Evolutionary conservation across 2,888 invertebrate species (phyloP).

Genomic region (Marasmarcha lunaedactyla): DNA sequence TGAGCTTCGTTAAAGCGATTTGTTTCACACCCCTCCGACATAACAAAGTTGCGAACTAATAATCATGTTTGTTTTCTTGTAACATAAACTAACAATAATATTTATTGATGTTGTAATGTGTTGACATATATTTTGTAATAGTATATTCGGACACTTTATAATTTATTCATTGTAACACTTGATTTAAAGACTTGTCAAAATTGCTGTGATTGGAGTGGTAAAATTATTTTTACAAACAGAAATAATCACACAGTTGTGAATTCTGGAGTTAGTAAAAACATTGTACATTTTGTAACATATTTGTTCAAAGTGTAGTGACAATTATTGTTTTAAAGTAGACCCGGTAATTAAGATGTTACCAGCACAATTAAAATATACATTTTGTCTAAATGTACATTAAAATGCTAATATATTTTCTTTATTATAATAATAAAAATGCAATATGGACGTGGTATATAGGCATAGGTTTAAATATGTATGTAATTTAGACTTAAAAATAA

Average conservation of each 20-base stretch:
- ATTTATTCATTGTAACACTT: slow-evolving; percentile 38
- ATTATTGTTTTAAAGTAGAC: neutral
- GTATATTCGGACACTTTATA: neutral
- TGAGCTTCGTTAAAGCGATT: slow-evolving; percentile 59
- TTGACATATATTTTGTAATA: slow-evolving; percentile 9
- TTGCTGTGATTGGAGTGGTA: slow-evolving; percentile 52
- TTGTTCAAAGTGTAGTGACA: neutral
- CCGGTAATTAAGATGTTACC: neutral
- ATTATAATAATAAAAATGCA: slow-evolving; percentile 43
- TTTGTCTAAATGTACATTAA: slow-evolving; percentile 8
- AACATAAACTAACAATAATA: slow-evolving; percentile 36
- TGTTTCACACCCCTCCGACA: slow-evolving; percentile 45
- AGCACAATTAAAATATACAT: neutral
- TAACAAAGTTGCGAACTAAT: slow-evolving; percentile 43
- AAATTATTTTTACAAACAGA: slow-evolving; percentile 35
- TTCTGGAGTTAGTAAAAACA: neutral
- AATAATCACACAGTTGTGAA: neutral
- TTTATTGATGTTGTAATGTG: slow-evolving; percentile 36
- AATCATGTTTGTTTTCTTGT: slow-evolving; percentile 52
- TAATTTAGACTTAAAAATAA: slow-evolving; percentile 44
- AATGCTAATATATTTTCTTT: slow-evolving; percentile 44
- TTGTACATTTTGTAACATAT: neutral
- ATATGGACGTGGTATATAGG: slow-evolving; percentile 46
- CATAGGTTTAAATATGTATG: slow-evolving; percentile 28
- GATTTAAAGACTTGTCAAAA: slow-evolving; percentile 25